Base-by-base conservation (phyloP, 2,888 invertebrate genomes). In the Meganola albula region DNA sequence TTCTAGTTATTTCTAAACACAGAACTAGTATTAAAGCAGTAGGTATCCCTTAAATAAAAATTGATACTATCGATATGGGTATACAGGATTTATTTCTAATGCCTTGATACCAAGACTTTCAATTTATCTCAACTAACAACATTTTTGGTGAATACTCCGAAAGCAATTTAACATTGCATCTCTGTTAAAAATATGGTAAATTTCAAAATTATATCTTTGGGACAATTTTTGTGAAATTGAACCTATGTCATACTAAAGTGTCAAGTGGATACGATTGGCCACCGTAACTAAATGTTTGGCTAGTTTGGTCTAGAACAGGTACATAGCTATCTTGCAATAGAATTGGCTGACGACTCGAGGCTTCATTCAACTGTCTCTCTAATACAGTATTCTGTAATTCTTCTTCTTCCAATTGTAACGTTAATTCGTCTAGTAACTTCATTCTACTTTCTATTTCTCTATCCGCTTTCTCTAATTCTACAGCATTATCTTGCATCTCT, bases 401-500 rank as follows among this genome's bases (percentile, higher is more conserved):
- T 35, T 85, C 85, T 43, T 86, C 80, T 41, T 87, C 84, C 34
- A 89, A 63, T 38, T 89, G 87, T 38, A 83, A 59, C 2, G 86
- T 88, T 34, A 90, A 54, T 34, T 84, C 82, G 31, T 89, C 88
- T 5, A 90, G 60, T 1, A 89, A 47, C 44, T 87, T 80, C 64
- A 88, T 71, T 58, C 89, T 78, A 31, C 71, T 75, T 53, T 88
- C 86, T 16, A 90, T 64, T 47, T 89, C 87, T 39, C 74, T 77
- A 39, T 88, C 87, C 10, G 88, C 77, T 49, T 70, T 74, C 29
- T 79, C 69, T 34, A 90, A 51, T 47, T 88, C 88, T 2, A 67
- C 58, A 10, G 87, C 85, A 25, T 88, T 87, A 10, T 74, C 72
- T 44, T 88, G 78, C 69, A 90, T 88, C 53, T 89, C 88, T 48